Evolutionary conservation across 1,140 invertebrate species (phyloP), one percentile per base, ranked within the genome.

Genomic region (Goniozus legneri): DNA sequence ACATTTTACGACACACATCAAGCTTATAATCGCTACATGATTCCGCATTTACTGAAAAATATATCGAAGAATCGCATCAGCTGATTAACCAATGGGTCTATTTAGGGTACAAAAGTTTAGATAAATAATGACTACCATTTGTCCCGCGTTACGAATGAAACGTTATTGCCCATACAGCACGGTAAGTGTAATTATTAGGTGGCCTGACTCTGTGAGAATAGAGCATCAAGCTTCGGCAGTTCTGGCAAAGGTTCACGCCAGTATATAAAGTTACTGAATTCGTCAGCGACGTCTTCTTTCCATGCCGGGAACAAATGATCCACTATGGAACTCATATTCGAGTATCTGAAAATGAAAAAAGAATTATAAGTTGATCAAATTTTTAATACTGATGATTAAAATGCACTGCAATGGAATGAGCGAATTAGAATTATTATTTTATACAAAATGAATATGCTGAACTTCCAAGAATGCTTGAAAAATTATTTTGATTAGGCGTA

Each of bases 291-390:
- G 45, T 88, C 86, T 55, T 82, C 82, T 34, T 79, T 77, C 50
- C 82, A 80, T 14, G 81, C 82, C 45, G 95, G 95, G 71, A 96
- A 98, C 68, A 97, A 83, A 75, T 96, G 92, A 77, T 97, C 94
- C 32, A 93, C 92, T 47, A 96, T 85, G 74, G 91, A 87, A 52
- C 89, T 91, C 86, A 97, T 89, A 69, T 89, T 89, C 35, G 86
- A 87, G 75, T 97, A 97, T 62, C 92, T 96, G 79, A 7, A 83
- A 79, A 27, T 35, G 64, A 64, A 64, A 49, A 57, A 56, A 53
- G 48, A 13, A 40, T 32, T 45, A 44, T 18, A 41, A 47, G 10
- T 27, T 27, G 10, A n/a, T n/a, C n/a, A n/a, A n/a, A n/a, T n/a
- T n/a, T n/a, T n/a, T n/a, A n/a, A n/a, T n/a, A n/a, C n/a, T n/a